phyloP scores from a whole-genome alignment of 2,113 vertebrate species.

The Baryphthengus martii region DNA sequence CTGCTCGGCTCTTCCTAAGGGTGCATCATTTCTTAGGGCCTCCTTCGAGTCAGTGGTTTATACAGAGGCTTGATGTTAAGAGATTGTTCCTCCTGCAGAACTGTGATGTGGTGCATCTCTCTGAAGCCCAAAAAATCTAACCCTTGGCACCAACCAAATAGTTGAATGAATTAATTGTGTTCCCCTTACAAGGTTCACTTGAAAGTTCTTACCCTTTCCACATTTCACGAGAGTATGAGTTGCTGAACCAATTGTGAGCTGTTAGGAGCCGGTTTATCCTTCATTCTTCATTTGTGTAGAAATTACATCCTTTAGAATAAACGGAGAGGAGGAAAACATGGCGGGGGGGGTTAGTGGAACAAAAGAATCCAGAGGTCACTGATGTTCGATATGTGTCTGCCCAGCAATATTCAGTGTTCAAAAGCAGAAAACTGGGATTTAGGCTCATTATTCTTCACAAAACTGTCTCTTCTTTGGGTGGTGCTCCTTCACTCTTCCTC shows the following conservation, averaged over 20 bases:
- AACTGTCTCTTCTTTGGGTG: background rate
- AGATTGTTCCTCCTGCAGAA: rapidly evolving
- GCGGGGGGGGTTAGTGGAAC: background rate
- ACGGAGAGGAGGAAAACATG: background rate
- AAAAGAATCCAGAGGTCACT: background rate
- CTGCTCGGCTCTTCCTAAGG: background rate
- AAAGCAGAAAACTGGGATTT: background rate
- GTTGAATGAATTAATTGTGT: background rate
- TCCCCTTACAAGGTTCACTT: background rate
- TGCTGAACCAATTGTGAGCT: background rate
- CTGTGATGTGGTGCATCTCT: background rate
- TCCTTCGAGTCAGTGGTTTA: background rate
- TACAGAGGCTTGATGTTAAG: background rate
- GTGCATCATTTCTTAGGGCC: rapidly evolving
- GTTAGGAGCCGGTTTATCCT: background rate
- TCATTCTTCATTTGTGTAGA: background rate
- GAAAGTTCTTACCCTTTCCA: background rate
- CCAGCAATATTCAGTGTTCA: background rate
- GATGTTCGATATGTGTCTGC: background rate
- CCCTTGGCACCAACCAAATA: background rate
- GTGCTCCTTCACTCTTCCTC: background rate
- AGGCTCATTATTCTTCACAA: background rate
- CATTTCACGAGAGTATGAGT: background rate
- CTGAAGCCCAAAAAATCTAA: background rate
- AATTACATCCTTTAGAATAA: background rate